Evolutionary conservation across 2,888 invertebrate species (phyloP).

Genomic region (Eurois occulta): DNA sequence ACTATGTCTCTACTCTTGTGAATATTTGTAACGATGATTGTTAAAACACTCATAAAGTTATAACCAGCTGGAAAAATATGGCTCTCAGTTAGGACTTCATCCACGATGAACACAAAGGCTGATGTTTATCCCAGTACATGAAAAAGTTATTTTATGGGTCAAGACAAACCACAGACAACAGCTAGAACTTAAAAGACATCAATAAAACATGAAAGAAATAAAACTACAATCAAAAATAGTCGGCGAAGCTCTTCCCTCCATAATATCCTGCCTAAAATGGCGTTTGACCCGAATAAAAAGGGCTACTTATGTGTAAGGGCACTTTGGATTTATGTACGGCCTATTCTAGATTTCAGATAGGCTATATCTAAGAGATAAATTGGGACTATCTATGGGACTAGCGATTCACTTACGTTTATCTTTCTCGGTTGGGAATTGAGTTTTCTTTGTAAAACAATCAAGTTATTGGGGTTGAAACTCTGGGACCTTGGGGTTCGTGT

Average conservation of each 20-base stretch:
- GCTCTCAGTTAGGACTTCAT: neutral
- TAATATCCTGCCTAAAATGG: conserved; percentile 48
- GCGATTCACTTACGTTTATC: conserved; percentile 40
- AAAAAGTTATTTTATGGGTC: neutral
- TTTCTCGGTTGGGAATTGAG: neutral
- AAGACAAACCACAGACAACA: neutral
- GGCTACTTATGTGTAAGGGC: conserved; percentile 57
- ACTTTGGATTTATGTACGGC: conserved; percentile 59
- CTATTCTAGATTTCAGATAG: conserved; percentile 61
- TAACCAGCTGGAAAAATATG: neutral
- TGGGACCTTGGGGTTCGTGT: neutral
- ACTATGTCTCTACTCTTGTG: neutral
- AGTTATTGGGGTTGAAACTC: neutral
- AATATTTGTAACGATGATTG: neutral
- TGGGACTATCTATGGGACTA: conserved; percentile 17
- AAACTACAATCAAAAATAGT: conserved; percentile 35
- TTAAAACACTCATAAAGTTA: neutral
- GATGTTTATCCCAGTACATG: neutral
- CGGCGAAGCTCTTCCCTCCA: conserved; percentile 30
- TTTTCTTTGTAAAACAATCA: conserved; percentile 14
- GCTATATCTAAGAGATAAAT: conserved; percentile 46
- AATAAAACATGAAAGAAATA: conserved; percentile 40
- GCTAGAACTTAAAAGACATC: conserved; percentile 9
- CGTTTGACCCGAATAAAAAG: conserved; percentile 57
- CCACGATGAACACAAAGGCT: neutral